Base-by-base conservation (phyloP, 2,113 vertebrate species). In the Donacobius atricapilla region DNA sequence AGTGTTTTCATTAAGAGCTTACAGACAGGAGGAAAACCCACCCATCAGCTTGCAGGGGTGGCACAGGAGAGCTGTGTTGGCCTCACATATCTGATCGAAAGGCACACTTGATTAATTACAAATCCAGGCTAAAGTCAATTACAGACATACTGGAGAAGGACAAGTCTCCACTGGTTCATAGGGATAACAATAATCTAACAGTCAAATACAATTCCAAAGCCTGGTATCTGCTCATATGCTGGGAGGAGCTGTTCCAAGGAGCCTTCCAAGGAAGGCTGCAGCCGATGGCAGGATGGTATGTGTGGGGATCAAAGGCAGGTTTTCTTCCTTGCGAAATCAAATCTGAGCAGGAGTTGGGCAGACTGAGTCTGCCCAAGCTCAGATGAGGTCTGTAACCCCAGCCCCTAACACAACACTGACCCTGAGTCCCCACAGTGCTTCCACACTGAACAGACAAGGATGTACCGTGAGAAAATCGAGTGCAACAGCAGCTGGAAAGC, bases 141-240 rank as follows among this genome's bases (percentile, higher is more conserved):
- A 63, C 21, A 60, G 51, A 54, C 30, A 66, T 20, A 66, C 44
- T 75, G 60, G 16, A 77, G 64, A 89, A 70, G 50, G 77, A 82
- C 65, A 87, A 66, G 80, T 45, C 72, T 81, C 30, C 12, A 60
- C 80, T 54, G 50, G 60, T 66, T 93, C 47, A 77, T 54, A 50
- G 10, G 54, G 51, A 81, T 16, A 91, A 42, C 80, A 91, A 63
- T 53, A 78, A 87, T 27, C 54, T 60, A 86, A 80, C 4, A 92
- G 23, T 18, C 60, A 92, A 44, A 42, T 15, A 48, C 42, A 89
- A 40, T 42, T 77, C 35, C 47, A 87, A 77, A 35, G 33, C 69
- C 31, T 72, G 30, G 13, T 18, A 35, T 63, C 66, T 1, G 2
- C 18, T 76, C 5, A 0, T 9, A 45, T 0, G 0, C 57, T 15